Percentiles rank a stretch among this genome's conserved stretches.
Conservation (phyloP, 2,113 vertebrate species). For the Hystrix brachyura region DNA sequence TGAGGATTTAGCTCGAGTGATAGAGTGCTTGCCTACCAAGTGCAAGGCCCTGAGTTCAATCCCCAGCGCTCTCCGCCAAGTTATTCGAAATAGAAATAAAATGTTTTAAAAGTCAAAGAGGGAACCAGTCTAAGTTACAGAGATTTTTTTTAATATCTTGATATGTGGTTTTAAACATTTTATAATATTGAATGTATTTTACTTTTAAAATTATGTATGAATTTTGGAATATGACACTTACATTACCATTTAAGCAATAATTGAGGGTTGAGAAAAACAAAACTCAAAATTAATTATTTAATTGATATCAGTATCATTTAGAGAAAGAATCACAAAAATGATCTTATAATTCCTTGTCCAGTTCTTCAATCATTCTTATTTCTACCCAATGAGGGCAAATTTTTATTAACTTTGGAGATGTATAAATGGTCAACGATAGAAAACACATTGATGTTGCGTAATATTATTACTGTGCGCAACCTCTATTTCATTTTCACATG, state of each 20-base stretch:
- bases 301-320: background rate
- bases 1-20: too few species aligned
- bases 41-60: too few species aligned
- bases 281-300: background rate
- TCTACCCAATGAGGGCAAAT: background rate
- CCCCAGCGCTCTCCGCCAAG: too few species aligned
- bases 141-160: background rate
- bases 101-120: background rate
- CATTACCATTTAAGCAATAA: background rate
- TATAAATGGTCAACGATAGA: background rate
- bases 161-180: background rate
- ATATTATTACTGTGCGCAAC: background rate
- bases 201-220: constrained; percentile 11
- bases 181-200: background rate
- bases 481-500: constrained; percentile 27
- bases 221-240: background rate
- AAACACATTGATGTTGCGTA: constrained; percentile 38
- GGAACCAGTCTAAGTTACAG: background rate
- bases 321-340: background rate
- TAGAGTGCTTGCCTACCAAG: too few species aligned
- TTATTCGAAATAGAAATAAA: background rate
- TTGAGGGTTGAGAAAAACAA: background rate
- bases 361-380: background rate
- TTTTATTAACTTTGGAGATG: background rate
- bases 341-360: background rate